Evolutionary conservation across 2,797 vertebrate species (phyloP).

Genomic region (Coranthus polyacanthus): DNA sequence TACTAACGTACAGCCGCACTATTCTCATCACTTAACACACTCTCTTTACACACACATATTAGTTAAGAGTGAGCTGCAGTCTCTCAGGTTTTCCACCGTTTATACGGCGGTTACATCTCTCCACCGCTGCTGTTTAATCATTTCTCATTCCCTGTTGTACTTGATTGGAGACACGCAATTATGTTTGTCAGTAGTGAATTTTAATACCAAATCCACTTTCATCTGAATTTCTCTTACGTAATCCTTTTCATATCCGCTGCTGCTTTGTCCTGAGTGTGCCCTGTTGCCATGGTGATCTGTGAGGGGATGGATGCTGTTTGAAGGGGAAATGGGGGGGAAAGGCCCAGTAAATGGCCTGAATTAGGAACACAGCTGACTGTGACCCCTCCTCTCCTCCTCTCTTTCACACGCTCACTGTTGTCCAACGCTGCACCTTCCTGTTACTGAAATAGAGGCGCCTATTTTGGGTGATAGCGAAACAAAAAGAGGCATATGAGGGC

Average conservation of each 20-base stretch:
- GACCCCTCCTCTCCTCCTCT: conserved; percentile 8
- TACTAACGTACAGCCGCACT: too few relatives aligned
- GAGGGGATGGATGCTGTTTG: conserved; percentile 65
- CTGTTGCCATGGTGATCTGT: conserved; percentile 67
- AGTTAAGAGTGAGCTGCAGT: not conserved
- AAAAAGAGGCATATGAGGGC: conserved; percentile 23
- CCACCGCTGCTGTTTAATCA: conserved; percentile 32
- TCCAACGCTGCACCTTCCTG: conserved; percentile 16
- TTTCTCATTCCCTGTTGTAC: conserved; percentile 23
- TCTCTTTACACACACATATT: not conserved
- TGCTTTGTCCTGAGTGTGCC: conserved; percentile 63
- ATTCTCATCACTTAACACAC: not conserved
- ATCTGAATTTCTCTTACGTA: conserved; percentile 61
- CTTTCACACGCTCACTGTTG: not conserved
- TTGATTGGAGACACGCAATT: conserved; percentile 45
- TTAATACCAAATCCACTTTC: conserved; percentile 46
- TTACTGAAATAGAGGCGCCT: conserved; percentile 42
- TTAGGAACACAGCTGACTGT: conserved; percentile 45
- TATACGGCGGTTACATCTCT: conserved; percentile 7
- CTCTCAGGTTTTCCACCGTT: conserved; percentile 18
- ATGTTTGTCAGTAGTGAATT: conserved; percentile 50
- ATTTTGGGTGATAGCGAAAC: conserved; percentile 32
- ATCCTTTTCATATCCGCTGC: conserved; percentile 60
- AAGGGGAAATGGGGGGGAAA: conserved; percentile 68
- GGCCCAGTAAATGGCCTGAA: conserved; percentile 40